Conservation (phyloP, 2,797 vertebrate genomes). For the Poecilia gillii region DNA sequence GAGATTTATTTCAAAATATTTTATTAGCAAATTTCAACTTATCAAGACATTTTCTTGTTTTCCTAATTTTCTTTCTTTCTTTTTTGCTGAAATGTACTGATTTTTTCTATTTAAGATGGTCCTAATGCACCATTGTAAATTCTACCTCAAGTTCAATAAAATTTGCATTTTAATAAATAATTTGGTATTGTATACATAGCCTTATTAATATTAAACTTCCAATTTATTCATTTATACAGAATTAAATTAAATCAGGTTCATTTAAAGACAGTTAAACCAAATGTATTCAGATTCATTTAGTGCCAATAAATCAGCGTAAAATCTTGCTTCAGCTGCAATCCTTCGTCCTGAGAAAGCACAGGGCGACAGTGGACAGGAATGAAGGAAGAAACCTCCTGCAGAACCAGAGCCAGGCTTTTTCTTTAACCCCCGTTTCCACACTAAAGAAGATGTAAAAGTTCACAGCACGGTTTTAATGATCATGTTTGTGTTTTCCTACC, state of each 20-base stretch:
- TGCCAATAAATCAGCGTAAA: background rate
- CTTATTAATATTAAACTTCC: background rate
- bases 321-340: background rate
- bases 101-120: no score
- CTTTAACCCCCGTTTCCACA: background rate
- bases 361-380: background rate
- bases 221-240: no score
- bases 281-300: background rate
- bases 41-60: no score
- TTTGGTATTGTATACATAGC: background rate
- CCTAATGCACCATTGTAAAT: no score
- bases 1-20: no score
- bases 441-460: background rate
- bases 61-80: no score
- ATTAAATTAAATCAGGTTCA: background rate
- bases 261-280: background rate
- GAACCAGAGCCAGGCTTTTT: background rate
- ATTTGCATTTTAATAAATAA: background rate
- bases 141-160: background rate
- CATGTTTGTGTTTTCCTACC: background rate
- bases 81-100: no score
- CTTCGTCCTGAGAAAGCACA: background rate
- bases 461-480: background rate
- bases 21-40: no score
- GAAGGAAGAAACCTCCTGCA: background rate